Conservation (phyloP, 2,113 vertebrate genomes). For the Brachirus orientalis region DNA sequence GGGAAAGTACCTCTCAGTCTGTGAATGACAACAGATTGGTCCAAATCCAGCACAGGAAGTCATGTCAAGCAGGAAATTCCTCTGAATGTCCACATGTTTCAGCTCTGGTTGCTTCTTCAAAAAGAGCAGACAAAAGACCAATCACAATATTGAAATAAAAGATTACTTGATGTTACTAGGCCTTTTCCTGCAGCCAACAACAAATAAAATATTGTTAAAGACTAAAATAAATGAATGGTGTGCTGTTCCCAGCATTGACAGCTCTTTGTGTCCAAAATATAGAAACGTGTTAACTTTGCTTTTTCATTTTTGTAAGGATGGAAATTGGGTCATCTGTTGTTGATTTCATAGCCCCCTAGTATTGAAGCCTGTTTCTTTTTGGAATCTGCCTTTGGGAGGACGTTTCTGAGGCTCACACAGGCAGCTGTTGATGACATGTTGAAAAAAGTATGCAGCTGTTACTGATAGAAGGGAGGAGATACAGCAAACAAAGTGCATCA, state of each 20-base stretch:
- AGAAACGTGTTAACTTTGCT: neutral
- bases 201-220: neutral
- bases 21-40: neutral
- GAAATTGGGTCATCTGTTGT: neutral
- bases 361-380: neutral
- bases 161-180: neutral
- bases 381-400: constrained; percentile 17
- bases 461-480: constrained; percentile 30
- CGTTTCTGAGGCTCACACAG: constrained; percentile 26
- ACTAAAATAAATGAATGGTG: neutral
- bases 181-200: neutral
- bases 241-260: too few relatives aligned
- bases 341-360: too few relatives aligned
- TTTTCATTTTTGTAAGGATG: neutral
- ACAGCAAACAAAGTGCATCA: constrained; percentile 51
- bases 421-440: constrained; percentile 72
- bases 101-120: constrained; percentile 2
- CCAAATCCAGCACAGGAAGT: constrained; percentile 55
- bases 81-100: constrained; percentile 38
- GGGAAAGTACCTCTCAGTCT: neutral
- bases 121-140: neutral
- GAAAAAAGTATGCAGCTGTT: constrained; percentile 65
- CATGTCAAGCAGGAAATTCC: constrained; percentile 65
- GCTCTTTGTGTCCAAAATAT: neutral
- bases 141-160: neutral